Conservation (phyloP, 2,113 vertebrate genomes). For the Okapia johnstoni region DNA sequence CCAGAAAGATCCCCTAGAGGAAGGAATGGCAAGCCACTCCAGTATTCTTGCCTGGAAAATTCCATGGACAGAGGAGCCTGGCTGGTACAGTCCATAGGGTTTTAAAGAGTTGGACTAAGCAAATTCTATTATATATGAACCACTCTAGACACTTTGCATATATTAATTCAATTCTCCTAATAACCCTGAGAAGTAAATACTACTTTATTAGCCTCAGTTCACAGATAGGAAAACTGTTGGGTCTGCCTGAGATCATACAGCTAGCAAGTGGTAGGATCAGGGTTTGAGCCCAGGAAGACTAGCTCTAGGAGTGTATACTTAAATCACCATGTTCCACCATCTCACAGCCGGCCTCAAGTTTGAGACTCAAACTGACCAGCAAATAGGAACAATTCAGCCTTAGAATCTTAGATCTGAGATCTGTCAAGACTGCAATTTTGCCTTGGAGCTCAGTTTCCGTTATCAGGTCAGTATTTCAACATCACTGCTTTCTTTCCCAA, state of each 20-base stretch:
- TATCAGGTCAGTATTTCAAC: background rate
- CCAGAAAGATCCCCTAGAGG: background rate
- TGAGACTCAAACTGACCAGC: background rate
- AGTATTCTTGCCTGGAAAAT: background rate
- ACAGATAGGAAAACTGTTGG: background rate
- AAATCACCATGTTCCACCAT: background rate
- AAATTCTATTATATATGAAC: background rate
- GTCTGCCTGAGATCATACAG: background rate
- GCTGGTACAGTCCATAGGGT: background rate
- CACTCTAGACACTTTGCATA: background rate
- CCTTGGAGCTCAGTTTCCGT: background rate
- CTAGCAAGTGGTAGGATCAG: background rate
- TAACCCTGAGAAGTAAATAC: background rate
- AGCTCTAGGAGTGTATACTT: background rate
- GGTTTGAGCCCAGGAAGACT: background rate
- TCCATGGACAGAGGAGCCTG: background rate
- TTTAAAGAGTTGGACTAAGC: background rate
- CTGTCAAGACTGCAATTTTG: background rate
- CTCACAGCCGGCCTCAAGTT: background rate
- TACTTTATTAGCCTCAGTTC: background rate
- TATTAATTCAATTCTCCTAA: background rate
- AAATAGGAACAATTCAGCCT: background rate
- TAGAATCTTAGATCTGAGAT: no score
- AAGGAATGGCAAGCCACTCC: background rate
- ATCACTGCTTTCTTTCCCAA: background rate